These are phyloP conservation scores for Chouioia cunea DNA, from an alignment of 2,888 invertebrate genomes.

Conservation along the genomic window DNA sequence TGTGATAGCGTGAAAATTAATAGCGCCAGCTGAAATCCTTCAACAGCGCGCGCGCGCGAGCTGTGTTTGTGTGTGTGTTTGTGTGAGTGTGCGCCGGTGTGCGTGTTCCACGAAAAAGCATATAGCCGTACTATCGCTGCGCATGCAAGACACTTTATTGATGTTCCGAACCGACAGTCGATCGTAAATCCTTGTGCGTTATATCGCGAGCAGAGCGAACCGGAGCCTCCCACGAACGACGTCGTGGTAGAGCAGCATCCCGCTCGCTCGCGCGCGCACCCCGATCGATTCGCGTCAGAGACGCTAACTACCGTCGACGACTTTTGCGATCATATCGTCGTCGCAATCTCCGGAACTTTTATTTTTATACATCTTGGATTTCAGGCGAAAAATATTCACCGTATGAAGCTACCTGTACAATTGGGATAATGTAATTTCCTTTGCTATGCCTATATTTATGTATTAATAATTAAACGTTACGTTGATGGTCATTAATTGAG, in stretches of 20 bases:
- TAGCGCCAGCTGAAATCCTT: too few relatives aligned
- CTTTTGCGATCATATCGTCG: too few relatives aligned
- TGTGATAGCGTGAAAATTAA: conserved; percentile 18
- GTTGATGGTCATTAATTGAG: too few relatives aligned
- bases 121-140: background rate
- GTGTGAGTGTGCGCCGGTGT: background rate
- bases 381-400: too few relatives aligned
- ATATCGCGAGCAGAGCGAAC: background rate
- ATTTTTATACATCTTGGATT: too few relatives aligned
- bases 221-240: conserved; percentile 22
- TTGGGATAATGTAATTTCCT: too few relatives aligned
- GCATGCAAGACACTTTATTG: conserved; percentile 21
- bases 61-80: background rate
- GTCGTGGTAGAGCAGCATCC: background rate
- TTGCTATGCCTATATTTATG: too few relatives aligned
- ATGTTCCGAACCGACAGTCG: conserved; percentile 31
- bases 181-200: conserved; percentile 39
- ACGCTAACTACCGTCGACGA: background rate
- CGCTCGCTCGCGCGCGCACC: background rate
- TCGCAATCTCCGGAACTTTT: too few relatives aligned
- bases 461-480: too few relatives aligned
- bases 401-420: too few relatives aligned
- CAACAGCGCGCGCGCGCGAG: background rate
- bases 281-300: conserved; percentile 29
- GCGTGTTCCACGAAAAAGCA: background rate